Percentiles rank a stretch among this genome's conserved stretches.
These are phyloP conservation scores for Paraplagusia blochii DNA, from an alignment of 2,113 vertebrate species.

Conservation along the genomic window DNA sequence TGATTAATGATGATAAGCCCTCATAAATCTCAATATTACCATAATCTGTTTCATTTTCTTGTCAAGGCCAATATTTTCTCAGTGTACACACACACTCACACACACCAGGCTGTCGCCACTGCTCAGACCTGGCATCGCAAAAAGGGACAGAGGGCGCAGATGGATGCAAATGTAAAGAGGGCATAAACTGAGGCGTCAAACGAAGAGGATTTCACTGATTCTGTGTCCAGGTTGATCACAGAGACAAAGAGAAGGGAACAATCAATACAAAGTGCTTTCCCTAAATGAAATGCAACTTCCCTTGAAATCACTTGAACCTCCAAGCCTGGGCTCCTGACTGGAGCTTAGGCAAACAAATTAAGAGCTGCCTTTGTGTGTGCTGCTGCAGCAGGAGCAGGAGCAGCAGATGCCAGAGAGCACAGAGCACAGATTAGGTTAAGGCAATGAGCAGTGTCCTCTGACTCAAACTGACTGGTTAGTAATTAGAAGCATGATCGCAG, in stretches of 20 bases:
- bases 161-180: constrained; percentile 1
- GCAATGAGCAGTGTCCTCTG: constrained; percentile 21
- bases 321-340: not conserved
- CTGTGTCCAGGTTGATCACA: not conserved
- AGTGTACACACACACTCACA: constrained; percentile 7
- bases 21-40: constrained; percentile 31
- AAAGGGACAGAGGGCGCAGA: constrained; percentile 37
- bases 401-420: constrained; percentile 22
- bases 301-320: constrained; percentile 4
- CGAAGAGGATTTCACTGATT: not conserved
- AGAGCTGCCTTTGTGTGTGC: constrained; percentile 8
- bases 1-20: constrained; percentile 26
- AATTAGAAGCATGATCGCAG: constrained; percentile 18
- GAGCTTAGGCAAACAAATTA: not conserved
- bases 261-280: constrained; percentile 5
- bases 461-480: constrained; percentile 22
- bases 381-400: constrained; percentile 1
- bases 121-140: constrained; percentile 6
- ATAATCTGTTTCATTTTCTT: constrained; percentile 20
- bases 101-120: constrained; percentile 29
- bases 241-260: not conserved
- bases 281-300: constrained; percentile 7
- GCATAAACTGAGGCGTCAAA: constrained; percentile 1
- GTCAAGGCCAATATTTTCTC: constrained; percentile 5
- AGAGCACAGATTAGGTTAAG: constrained; percentile 12